Evolutionary conservation across 2,113 vertebrate species (phyloP), one percentile per base, ranked within the genome.

Genomic region (Tetrax tetrax): DNA sequence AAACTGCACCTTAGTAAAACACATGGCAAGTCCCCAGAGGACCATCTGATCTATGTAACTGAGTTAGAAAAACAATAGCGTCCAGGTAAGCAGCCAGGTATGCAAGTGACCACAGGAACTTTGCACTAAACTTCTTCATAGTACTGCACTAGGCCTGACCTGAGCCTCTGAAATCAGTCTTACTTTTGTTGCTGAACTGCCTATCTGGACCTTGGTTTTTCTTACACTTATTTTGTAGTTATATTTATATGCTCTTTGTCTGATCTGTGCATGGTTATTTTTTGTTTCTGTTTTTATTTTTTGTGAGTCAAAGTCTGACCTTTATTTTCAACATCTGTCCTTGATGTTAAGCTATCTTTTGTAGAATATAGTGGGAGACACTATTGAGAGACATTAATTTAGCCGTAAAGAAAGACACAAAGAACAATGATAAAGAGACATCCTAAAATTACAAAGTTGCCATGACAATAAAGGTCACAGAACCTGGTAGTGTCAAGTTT

Each of bases 1-100:
- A 99, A 99, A 98, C 98, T 99, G 98, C 99, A 99, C 98, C 99
- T 99, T 97, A 99, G 99, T 97, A 99, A 99, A 98, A 99, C 99
- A 69, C 99, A 99, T n/a, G 99, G 99, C 97, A 99, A 99, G 98
- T 99, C 99, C 88, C 99, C 99, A 10, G 99, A 99, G 98, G 99
- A 99, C 98, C 99, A 99, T 97, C 98, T 99, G 96, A 98, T 99
- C 98, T 99, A 99, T 95, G 99, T 99, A 98, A 99, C 98, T 56
- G 97, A 98, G 98, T 97, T 99, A 97, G 99, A 99, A 97, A 99
- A 98, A 97, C 98, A 98, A 97, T 97, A 97, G 98, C 96, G 97
- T 96, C 98, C 96, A 98, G 98, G 98, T 98, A 98, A 98, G 98
- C 98, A 98, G 98, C 98, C 98, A 98, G 98, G 98, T 98, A 97